Evolutionary conservation across 2,797 vertebrate species (phyloP).

Genomic region (Gastrophryne carolinensis): DNA sequence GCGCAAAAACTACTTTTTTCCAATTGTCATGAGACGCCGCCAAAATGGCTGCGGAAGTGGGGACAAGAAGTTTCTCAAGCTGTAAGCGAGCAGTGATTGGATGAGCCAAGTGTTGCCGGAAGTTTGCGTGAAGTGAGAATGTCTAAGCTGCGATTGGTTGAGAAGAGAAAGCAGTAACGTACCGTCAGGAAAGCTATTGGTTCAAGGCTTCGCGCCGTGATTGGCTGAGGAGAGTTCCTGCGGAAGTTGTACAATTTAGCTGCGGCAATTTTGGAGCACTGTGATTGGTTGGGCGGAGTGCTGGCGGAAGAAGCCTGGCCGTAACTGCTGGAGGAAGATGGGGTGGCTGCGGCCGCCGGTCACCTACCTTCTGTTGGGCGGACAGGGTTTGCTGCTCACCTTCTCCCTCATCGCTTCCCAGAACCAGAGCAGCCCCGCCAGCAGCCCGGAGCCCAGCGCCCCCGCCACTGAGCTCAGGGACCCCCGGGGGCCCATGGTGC

Average conservation of each 20-base stretch:
- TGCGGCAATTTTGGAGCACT: neutral
- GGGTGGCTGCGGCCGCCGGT: slow-evolving; percentile 5
- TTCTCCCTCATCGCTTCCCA: slow-evolving; percentile 43
- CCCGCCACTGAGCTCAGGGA: neutral
- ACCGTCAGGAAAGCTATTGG: too few relatives aligned
- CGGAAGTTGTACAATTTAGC: too few relatives aligned
- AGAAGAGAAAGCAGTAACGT: too few relatives aligned
- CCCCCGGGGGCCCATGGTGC: neutral
- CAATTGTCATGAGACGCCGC: neutral
- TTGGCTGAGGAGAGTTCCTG: too few relatives aligned
- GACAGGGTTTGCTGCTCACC: slow-evolving; percentile 38
- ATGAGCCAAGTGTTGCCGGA: too few relatives aligned
- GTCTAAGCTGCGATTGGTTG: too few relatives aligned
- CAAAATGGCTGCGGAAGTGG: neutral
- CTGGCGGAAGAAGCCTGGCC: slow-evolving; percentile 43
- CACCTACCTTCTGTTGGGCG: slow-evolving; percentile 32
- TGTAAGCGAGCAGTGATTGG: neutral
- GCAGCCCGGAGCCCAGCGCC: neutral
- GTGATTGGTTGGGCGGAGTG: neutral
- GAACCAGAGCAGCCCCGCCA: slow-evolving; percentile 1
- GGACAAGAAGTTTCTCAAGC: neutral
- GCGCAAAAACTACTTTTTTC: neutral
- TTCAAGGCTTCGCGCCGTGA: too few relatives aligned
- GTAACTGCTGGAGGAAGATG: slow-evolving; percentile 22
- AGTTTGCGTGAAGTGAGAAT: neutral